Evolutionary conservation across 2,113 vertebrate genomes (phyloP).

Genomic region (Campylorhamphus procurvoides): DNA sequence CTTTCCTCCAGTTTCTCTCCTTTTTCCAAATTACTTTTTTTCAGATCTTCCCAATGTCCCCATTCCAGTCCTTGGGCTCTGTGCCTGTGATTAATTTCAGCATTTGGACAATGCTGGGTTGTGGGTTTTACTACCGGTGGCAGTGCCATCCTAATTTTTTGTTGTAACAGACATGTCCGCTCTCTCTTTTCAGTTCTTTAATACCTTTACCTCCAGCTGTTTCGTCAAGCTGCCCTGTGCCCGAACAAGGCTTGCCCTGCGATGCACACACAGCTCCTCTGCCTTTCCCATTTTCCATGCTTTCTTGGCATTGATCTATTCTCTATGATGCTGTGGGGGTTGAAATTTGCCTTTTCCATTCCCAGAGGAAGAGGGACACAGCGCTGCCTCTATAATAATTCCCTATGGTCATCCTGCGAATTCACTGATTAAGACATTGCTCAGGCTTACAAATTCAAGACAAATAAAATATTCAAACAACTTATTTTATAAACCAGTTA

Average conservation of each 20-base stretch:
- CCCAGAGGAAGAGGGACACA: neutral
- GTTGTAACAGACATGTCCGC: neutral
- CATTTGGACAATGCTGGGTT: neutral
- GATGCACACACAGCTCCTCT: neutral
- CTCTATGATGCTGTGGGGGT: neutral
- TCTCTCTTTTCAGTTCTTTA: neutral
- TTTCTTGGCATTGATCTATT: neutral
- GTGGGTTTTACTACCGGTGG: neutral
- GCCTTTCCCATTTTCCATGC: neutral
- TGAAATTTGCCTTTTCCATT: neutral
- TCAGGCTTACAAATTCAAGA: neutral
- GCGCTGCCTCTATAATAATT: neutral
- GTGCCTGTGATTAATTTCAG: neutral
- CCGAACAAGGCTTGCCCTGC: neutral
- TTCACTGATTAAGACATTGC: neutral
- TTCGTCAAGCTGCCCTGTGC: neutral
- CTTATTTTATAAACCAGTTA: neutral
- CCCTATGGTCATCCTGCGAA: neutral
- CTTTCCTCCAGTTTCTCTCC: neutral
- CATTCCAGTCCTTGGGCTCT: neutral
- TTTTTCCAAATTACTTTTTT: neutral
- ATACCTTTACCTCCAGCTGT: neutral
- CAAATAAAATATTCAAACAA: neutral
- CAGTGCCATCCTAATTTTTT: neutral
- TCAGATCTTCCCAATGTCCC: neutral